Conservation (phyloP, 2,113 vertebrate genomes). For the Anolis sagrei region DNA sequence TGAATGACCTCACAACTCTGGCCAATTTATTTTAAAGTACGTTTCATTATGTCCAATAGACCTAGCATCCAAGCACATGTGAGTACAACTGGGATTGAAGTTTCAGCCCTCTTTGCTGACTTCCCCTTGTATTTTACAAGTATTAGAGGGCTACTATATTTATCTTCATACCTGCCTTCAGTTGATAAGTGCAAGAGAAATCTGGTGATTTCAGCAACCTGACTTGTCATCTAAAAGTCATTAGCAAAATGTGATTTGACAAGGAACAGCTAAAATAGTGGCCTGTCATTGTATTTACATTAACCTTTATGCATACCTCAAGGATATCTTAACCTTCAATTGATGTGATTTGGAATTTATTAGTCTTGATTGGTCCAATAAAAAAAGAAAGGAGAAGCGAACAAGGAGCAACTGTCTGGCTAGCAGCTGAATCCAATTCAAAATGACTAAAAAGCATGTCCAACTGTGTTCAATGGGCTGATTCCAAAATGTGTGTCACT, state of each 20-base stretch:
- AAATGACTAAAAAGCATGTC: not conserved
- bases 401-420: not conserved
- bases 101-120: not conserved
- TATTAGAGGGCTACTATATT: constrained; percentile 20
- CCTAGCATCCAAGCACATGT: not conserved
- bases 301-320: constrained; percentile 55
- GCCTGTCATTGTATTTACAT: constrained; percentile 41
- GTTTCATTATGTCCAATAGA: not conserved
- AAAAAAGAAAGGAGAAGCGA: constrained; percentile 8
- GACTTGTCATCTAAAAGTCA: constrained; percentile 44
- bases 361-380: constrained; percentile 43
- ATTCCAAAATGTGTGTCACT: not conserved
- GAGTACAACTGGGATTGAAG: not conserved
- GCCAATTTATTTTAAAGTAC: not conserved
- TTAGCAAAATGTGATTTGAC: constrained; percentile 56
- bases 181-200: not conserved
- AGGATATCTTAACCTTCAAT: constrained; percentile 42
- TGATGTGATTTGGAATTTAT: constrained; percentile 50
- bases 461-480: not conserved
- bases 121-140: constrained; percentile 12
- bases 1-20: not conserved
- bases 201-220: constrained; percentile 26
- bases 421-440: not conserved
- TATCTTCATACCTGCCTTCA: not conserved
- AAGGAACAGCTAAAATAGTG: constrained; percentile 43